Conservation (phyloP, 2,113 vertebrate genomes). For the Vulpes vulpes region DNA sequence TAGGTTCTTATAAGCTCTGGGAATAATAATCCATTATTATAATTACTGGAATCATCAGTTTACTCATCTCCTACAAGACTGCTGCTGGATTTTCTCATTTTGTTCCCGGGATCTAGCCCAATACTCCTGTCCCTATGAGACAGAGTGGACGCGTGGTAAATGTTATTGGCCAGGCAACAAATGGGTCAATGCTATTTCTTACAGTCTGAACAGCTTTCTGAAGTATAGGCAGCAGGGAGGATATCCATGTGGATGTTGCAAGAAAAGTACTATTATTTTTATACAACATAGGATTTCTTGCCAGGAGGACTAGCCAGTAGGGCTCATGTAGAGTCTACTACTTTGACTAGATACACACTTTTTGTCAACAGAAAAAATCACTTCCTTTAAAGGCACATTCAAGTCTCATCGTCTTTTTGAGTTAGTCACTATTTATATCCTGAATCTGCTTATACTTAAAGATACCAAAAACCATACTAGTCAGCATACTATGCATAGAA, state of each 20-base stretch:
- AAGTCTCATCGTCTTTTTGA: background rate
- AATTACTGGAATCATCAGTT: background rate
- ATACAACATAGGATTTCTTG: background rate
- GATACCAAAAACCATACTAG: background rate
- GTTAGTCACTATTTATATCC: background rate
- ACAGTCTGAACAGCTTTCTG: background rate
- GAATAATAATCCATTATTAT: background rate
- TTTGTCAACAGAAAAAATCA: background rate
- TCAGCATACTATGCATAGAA: background rate
- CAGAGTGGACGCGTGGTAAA: background rate
- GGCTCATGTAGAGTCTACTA: background rate
- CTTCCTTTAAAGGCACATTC: background rate
- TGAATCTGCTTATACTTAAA: background rate
- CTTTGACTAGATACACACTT: background rate
- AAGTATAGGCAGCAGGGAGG: background rate
- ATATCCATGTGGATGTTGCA: background rate
- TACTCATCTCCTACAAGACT: background rate
- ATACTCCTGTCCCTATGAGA: background rate
- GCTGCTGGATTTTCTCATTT: background rate
- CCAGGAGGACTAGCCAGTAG: background rate
- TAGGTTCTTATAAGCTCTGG: background rate
- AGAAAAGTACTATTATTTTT: background rate
- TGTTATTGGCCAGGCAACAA: background rate
- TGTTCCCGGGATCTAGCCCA: background rate
- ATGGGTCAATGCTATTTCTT: background rate